Evolutionary conservation across 2,797 vertebrate species (phyloP).

Genomic region (Sebastes alutus): DNA sequence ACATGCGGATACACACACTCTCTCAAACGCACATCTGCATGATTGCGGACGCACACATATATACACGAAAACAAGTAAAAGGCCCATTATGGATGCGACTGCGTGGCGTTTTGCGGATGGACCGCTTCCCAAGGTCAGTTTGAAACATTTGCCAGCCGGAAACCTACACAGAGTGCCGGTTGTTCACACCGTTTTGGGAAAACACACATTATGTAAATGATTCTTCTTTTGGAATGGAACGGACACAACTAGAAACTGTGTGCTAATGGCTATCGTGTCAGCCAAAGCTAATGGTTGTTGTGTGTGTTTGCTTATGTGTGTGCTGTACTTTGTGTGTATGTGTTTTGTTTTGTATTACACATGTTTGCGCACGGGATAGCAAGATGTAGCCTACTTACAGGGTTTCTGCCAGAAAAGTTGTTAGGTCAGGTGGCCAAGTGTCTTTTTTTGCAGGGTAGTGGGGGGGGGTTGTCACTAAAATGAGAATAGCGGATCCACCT

Average conservation of each 20-base stretch:
- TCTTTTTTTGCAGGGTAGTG: too few relatives aligned
- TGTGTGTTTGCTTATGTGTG: conserved; percentile 53
- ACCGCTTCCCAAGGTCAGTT: conserved; percentile 85
- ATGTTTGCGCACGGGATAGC: neutral
- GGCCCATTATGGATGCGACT: conserved; percentile 83
- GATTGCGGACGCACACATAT: conserved; percentile 47
- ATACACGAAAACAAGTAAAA: conserved; percentile 83
- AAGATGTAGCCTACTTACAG: neutral
- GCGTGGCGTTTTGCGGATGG: conserved; percentile 74
- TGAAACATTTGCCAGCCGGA: conserved; percentile 84
- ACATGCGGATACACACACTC: conserved; percentile 18
- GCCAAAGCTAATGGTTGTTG: conserved; percentile 79
- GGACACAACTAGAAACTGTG: conserved; percentile 69
- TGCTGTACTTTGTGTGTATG: neutral
- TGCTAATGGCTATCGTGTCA: conserved; percentile 81
- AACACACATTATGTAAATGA: conserved; percentile 88
- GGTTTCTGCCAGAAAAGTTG: neutral
- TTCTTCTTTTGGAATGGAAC: conserved; percentile 78
- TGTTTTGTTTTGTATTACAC: neutral
- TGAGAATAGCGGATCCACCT: too few relatives aligned
- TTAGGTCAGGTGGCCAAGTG: neutral
- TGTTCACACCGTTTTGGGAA: conserved; percentile 82
- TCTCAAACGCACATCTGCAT: conserved; percentile 50
- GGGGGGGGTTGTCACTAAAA: too few relatives aligned
- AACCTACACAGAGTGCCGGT: conserved; percentile 82